A percentile compares a stretch with the other conserved stretches of the same genome.
phyloP scores from a whole-genome alignment of 2,797 vertebrate genomes.

The Agapornis canus region DNA sequence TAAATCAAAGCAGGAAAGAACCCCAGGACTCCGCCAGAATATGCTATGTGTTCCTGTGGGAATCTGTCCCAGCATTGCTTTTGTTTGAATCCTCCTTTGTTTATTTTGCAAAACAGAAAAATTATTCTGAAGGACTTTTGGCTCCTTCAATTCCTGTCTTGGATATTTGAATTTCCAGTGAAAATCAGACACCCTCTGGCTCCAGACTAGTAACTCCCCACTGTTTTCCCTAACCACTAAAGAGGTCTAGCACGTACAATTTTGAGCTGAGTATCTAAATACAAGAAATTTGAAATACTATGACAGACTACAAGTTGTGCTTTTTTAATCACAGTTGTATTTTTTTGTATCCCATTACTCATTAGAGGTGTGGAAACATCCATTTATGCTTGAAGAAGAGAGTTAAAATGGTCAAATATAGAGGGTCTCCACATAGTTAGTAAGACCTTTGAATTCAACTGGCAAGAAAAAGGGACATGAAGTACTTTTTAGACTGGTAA shows the following conservation, averaged over 20 bases:
- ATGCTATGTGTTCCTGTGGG: background rate
- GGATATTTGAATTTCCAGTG: slow-evolving; percentile 49
- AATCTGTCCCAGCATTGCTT: slow-evolving; percentile 24
- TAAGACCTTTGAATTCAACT: background rate
- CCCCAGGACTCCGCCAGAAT: background rate
- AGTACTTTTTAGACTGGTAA: background rate
- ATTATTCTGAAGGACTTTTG: slow-evolving; percentile 53
- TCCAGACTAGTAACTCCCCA: slow-evolving; percentile 64
- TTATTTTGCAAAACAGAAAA: slow-evolving; percentile 62
- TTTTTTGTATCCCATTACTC: background rate
- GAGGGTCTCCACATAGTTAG: background rate
- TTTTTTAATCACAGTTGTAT: slow-evolving; percentile 20
- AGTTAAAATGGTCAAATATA: background rate
- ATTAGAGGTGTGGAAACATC: background rate
- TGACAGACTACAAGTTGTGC: background rate
- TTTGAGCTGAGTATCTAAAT: slow-evolving; percentile 42
- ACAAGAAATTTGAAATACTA: slow-evolving; percentile 29
- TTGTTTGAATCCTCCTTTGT: slow-evolving; percentile 38
- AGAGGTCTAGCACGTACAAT: slow-evolving; percentile 24
- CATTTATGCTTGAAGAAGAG: background rate
- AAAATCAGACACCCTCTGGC: slow-evolving; percentile 66
- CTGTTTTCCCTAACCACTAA: slow-evolving; percentile 64
- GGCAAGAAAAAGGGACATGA: background rate
- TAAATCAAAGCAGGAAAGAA: slow-evolving; percentile 34
- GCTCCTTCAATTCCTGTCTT: slow-evolving; percentile 9